Evolutionary conservation across 1,140 invertebrate species (phyloP).

Genomic region (Venturia canescens): DNA sequence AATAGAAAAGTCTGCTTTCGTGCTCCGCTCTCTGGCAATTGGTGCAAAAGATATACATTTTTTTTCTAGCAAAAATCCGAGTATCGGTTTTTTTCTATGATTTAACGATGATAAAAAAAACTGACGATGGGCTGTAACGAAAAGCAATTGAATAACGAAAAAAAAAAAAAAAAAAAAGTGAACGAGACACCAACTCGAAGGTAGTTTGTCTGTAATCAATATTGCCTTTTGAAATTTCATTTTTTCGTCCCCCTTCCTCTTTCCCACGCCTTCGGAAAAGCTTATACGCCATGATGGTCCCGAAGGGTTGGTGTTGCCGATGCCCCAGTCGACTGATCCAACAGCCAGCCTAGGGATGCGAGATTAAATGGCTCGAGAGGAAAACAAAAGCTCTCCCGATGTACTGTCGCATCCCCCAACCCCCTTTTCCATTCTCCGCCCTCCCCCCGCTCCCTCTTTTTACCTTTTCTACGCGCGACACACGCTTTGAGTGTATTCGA

Average conservation of each 20-base stretch:
- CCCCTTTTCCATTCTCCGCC: background rate
- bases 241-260: background rate
- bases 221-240: slow-evolving; percentile 5
- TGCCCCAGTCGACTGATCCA: slow-evolving; percentile 1
- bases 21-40: too few relatives aligned
- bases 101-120: too few relatives aligned
- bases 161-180: too few relatives aligned
- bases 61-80: too few relatives aligned
- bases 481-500: slow-evolving; percentile 50
- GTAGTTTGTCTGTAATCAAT: background rate
- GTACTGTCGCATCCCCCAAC: slow-evolving; percentile 27
- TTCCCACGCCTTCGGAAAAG: background rate
- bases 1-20: too few relatives aligned
- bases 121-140: too few relatives aligned
- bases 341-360: background rate
- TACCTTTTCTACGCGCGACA: slow-evolving; percentile 3
- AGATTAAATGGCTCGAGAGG: slow-evolving; percentile 56
- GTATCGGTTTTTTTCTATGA: too few relatives aligned
- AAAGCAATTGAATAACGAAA: too few relatives aligned
- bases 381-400: slow-evolving; percentile 55
- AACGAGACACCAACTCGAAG: too few relatives aligned
- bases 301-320: background rate
- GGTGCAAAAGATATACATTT: too few relatives aligned
- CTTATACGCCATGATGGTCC: slow-evolving; percentile 7
- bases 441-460: background rate